Conservation (phyloP, 2,797 vertebrate genomes). For the Hyperoplus lanceolatus region DNA sequence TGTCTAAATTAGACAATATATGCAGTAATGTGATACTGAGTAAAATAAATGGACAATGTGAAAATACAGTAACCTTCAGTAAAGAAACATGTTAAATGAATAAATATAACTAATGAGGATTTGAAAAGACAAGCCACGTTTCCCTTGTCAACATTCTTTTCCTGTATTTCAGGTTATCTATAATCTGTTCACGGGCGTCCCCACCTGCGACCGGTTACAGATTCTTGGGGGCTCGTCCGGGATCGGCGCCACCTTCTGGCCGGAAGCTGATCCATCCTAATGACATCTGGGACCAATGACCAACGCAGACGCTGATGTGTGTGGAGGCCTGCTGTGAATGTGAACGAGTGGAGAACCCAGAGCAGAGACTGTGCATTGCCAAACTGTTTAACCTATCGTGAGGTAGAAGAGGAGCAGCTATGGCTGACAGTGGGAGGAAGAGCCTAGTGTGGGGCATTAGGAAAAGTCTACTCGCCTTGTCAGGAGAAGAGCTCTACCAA, state of each 20-base stretch:
- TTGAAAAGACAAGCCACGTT: too few relatives aligned
- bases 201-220: neutral
- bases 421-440: neutral
- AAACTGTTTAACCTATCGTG: neutral
- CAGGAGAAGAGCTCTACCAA: neutral
- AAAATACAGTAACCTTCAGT: too few relatives aligned
- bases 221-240: slow-evolving; percentile 4
- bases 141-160: too few relatives aligned
- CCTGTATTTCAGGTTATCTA: too few relatives aligned
- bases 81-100: too few relatives aligned
- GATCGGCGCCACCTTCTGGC: neutral
- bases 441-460: slow-evolving; percentile 3
- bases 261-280: neutral
- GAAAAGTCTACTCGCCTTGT: neutral
- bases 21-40: too few relatives aligned
- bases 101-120: too few relatives aligned
- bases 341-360: neutral
- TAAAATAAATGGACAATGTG: too few relatives aligned
- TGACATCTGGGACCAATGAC: neutral
- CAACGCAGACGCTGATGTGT: neutral
- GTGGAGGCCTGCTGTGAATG: neutral
- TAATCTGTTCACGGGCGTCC: too few relatives aligned
- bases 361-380: neutral
- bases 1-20: too few relatives aligned
- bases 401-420: neutral